These are phyloP conservation scores for Rhipidura dahli DNA, from an alignment of 2,113 vertebrate species.

Conservation along the genomic window DNA sequence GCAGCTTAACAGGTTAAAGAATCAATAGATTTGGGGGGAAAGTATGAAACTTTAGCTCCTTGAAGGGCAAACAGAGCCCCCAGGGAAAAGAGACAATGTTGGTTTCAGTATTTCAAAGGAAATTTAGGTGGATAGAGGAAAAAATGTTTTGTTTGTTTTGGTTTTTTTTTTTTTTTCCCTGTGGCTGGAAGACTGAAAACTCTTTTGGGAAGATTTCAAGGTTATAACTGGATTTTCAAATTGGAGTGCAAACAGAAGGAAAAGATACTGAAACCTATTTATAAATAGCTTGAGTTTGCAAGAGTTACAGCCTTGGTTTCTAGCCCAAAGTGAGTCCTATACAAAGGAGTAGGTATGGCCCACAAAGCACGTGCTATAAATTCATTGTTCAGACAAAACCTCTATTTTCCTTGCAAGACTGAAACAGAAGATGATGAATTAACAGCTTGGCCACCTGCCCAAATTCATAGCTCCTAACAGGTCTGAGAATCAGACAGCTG, in stretches of 20 bases:
- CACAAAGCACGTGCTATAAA: not conserved
- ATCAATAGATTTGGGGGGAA: not conserved
- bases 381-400: not conserved
- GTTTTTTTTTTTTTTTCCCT: too few relatives aligned
- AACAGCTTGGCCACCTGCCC: not conserved
- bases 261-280: not conserved
- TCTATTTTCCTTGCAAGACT: not conserved
- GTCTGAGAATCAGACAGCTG: not conserved
- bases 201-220: not conserved
- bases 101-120: slow-evolving; percentile 1
- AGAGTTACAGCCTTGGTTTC: not conserved
- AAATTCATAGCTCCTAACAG: not conserved
- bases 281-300: not conserved
- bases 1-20: not conserved
- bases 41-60: not conserved
- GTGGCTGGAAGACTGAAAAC: not conserved
- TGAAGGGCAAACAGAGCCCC: not conserved
- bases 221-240: not conserved
- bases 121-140: not conserved
- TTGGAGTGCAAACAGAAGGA: not conserved
- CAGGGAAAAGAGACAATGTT: not conserved
- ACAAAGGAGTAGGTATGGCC: not conserved
- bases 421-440: not conserved
- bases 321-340: not conserved
- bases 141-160: not conserved